Percentiles rank a stretch among this genome's conserved stretches.
phyloP scores from a whole-genome alignment of 1,140 invertebrate species.

The Phenacoccus solenopsis region DNA sequence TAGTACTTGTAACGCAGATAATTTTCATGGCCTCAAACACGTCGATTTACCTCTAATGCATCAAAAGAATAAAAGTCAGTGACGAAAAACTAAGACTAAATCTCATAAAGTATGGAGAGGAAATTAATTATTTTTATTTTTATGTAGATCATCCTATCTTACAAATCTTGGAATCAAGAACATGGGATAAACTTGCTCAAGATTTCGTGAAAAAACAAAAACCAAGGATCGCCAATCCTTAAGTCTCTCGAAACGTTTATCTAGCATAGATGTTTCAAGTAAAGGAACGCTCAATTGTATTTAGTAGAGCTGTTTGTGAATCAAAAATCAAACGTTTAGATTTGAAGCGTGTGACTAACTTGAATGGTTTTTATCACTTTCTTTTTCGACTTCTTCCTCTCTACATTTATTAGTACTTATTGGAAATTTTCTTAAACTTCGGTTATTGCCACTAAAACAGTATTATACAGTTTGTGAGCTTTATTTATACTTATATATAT shows the following conservation, averaged over 20 bases:
- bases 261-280: no score
- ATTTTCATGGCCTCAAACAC: slow-evolving; percentile 64
- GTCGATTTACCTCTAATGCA: slow-evolving; percentile 80
- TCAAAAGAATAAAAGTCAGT: slow-evolving; percentile 70
- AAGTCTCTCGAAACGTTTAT: background rate
- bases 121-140: slow-evolving; percentile 20
- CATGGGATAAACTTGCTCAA: slow-evolving; percentile 68
- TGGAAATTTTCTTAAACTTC: no score
- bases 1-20: slow-evolving; percentile 42
- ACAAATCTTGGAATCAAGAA: slow-evolving; percentile 67
- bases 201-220: slow-evolving; percentile 84
- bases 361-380: no score
- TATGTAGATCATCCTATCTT: slow-evolving; percentile 67
- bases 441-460: no score
- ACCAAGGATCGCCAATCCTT: slow-evolving; percentile 42
- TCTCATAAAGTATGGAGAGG: background rate
- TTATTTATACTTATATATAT: no score
- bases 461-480: no score
- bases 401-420: no score
- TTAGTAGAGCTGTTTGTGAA: no score
- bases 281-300: background rate
- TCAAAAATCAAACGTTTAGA: no score
- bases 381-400: no score
- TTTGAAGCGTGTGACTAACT: no score
- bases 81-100: background rate